Evolutionary conservation across 2,888 invertebrate genomes (phyloP).

Genomic region (Rhagonycha fulva): DNA sequence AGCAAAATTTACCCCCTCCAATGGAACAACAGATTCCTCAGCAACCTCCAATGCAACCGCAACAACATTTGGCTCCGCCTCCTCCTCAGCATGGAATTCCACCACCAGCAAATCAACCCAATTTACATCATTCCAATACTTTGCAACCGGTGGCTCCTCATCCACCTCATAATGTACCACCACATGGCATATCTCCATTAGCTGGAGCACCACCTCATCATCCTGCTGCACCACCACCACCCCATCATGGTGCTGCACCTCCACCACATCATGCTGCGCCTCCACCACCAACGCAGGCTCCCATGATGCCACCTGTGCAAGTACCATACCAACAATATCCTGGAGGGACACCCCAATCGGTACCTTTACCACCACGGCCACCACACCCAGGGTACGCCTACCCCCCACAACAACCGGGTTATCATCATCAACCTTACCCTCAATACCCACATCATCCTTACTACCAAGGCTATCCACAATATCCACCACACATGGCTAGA

Average conservation of each 20-base stretch:
- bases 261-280: constrained; percentile 49
- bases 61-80: constrained; percentile 28
- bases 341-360: constrained; percentile 55
- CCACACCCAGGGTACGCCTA: constrained; percentile 60
- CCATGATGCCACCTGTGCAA: constrained; percentile 54
- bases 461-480: constrained; percentile 60
- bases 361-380: constrained; percentile 60
- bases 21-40: constrained; percentile 20
- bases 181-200: constrained; percentile 25
- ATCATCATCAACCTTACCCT: constrained; percentile 58
- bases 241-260: constrained; percentile 31
- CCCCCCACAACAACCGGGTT: constrained; percentile 54
- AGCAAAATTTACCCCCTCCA: constrained; percentile 11
- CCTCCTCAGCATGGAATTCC: constrained; percentile 28
- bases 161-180: constrained; percentile 29
- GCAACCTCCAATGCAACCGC: constrained; percentile 32
- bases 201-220: constrained; percentile 30
- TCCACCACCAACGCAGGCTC: constrained; percentile 44
- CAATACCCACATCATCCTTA: constrained; percentile 58
- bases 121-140: constrained; percentile 26
- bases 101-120: constrained; percentile 32
- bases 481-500: constrained; percentile 59
- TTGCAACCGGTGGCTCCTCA: constrained; percentile 31
- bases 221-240: constrained; percentile 31
- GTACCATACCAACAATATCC: constrained; percentile 52